Percentiles rank a stretch among this genome's conserved stretches.
Conservation (phyloP, 2,797 vertebrate species). For the Hypotaenidia okinawae region DNA sequence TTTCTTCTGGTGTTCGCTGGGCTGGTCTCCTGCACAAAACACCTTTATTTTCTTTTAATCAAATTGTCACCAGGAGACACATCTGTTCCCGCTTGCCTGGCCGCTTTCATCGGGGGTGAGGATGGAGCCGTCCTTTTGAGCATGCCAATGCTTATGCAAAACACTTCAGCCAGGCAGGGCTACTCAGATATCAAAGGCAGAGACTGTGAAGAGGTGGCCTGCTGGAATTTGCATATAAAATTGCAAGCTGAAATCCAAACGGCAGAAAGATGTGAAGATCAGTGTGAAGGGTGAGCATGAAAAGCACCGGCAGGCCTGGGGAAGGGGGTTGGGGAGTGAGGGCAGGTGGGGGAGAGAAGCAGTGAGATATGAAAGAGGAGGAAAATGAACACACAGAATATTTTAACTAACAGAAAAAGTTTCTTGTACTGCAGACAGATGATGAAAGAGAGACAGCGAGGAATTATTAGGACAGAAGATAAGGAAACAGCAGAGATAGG, state of each 20-base stretch:
- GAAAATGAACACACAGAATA: slow-evolving; percentile 52
- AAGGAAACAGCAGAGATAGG: slow-evolving; percentile 81
- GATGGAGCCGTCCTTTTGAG: slow-evolving; percentile 39
- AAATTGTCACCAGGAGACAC: slow-evolving; percentile 57
- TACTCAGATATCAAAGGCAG: slow-evolving; percentile 56
- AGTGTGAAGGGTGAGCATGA: slow-evolving; percentile 19
- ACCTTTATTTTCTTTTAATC: slow-evolving; percentile 64
- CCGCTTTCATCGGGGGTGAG: slow-evolving; percentile 63
- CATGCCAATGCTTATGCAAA: slow-evolving; percentile 6
- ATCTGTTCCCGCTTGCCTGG: slow-evolving; percentile 39
- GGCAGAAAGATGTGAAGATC: slow-evolving; percentile 21
- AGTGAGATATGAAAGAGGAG: slow-evolving; percentile 32
- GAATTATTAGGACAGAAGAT: slow-evolving; percentile 81
- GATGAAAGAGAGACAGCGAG: slow-evolving; percentile 76
- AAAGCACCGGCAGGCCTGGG: slow-evolving; percentile 28
- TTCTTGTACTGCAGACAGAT: slow-evolving; percentile 67
- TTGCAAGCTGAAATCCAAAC: slow-evolving; percentile 21
- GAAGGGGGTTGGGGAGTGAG: not conserved
- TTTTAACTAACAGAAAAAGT: slow-evolving; percentile 71
- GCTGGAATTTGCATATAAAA: slow-evolving; percentile 51
- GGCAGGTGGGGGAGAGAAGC: not conserved
- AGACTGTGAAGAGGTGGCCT: slow-evolving; percentile 35
- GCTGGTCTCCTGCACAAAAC: not conserved
- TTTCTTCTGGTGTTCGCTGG: not conserved
- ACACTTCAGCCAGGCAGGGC: slow-evolving; percentile 38